Percentiles rank a stretch among this genome's conserved stretches.
phyloP scores from a whole-genome alignment of 2,797 vertebrate species.

The Pseudochromis fuscus region DNA sequence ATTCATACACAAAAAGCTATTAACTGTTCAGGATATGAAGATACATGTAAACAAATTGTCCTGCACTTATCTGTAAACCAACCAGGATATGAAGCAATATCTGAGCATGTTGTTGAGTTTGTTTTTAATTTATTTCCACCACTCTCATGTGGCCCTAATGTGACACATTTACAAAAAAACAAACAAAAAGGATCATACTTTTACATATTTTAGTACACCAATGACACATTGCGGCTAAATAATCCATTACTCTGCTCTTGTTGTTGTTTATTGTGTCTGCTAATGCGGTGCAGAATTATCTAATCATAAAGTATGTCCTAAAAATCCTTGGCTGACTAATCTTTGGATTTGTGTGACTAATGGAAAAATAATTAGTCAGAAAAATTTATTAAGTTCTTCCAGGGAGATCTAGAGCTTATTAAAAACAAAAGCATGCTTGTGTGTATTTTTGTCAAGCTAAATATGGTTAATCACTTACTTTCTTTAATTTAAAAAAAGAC shows the following conservation, averaged over 20 bases:
- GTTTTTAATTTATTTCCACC: conserved; percentile 4
- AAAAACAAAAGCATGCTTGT: conserved; percentile 7
- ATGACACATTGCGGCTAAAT: background rate
- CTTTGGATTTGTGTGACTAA: background rate
- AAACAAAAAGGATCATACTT: no score
- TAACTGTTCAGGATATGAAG: conserved; percentile 42
- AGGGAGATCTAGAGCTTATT: conserved; percentile 20
- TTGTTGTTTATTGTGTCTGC: background rate
- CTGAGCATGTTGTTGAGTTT: background rate
- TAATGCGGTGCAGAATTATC: background rate
- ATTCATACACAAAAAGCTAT: conserved; percentile 40
- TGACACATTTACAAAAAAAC: background rate
- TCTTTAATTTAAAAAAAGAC: conserved; percentile 3
- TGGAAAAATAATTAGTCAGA: conserved; percentile 15
- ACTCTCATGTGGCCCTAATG: background rate
- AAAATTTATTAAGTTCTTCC: conserved; percentile 6
- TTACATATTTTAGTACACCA: background rate
- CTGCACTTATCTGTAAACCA: conserved; percentile 31
- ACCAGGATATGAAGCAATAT: conserved; percentile 41
- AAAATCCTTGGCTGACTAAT: background rate
- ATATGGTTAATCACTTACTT: conserved; percentile 6
- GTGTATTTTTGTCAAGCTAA: conserved; percentile 12
- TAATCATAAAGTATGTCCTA: background rate
- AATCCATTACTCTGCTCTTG: background rate
- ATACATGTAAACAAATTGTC: conserved; percentile 48